Base-by-base conservation (phyloP, 2,113 vertebrate genomes). In the Illadopsis cleaveri region DNA sequence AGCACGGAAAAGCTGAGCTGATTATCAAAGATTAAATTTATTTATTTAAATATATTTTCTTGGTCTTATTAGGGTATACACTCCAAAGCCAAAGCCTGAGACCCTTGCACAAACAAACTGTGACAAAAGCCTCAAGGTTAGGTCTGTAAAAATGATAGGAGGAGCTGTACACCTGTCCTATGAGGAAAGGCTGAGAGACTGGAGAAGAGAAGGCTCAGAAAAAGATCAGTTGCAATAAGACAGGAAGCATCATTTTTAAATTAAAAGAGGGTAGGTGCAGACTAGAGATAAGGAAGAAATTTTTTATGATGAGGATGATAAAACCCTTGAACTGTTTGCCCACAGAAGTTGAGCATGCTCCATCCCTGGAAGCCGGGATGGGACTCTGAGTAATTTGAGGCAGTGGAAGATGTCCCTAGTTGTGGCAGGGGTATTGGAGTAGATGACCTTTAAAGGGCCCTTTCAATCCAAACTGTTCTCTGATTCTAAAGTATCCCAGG, bases 31-130 rank as follows among this genome's bases (percentile, higher is more conserved):
- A 53, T 25, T 44, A 23, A 91, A 76, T 62, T 82, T 77, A 76
- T 82, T 89, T 81, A n/a, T 76, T 85, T 77, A 85, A 82, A 53
- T 62, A 12, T 71, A 40, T 96, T 88, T 80, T 82, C 42, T 72
- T 69, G 51, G 24, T 62, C 21, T 65, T 65, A 30, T 19, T 56
- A 78, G 44, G 65, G 19, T 42, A 44, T 53, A 17, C 10, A 4
- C 4, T 62, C 24, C 48, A 27, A 79, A 90, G 17, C 16, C 44
- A 77, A 58, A 86, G 51, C 16, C 31, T 38, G 37, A 90, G 33
- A n/a, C 56, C 5, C 21, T 85, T 61, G 64, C 0, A 0, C 44
- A 80, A 79, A 70, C 27, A 48, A 85, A 86, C 42, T 78, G 80
- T 61, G 60, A 58, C 37, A 27, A 65, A 71, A 61, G 22, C 30